Percentiles rank a stretch among this genome's conserved stretches.
phyloP scores from a whole-genome alignment of 2,888 invertebrate genomes.

The Dilophus febrilis region DNA sequence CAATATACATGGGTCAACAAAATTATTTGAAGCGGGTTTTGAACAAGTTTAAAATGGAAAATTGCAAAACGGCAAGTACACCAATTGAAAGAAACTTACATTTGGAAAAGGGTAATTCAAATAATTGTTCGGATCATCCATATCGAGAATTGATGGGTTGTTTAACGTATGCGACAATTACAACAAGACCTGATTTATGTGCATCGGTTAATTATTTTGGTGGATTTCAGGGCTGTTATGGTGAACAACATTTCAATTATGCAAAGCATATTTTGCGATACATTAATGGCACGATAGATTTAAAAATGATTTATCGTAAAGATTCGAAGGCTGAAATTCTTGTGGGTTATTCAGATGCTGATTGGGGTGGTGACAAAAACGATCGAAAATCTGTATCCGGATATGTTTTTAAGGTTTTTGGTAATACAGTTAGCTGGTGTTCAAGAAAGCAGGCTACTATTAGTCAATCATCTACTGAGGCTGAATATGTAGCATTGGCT shows the following conservation, averaged over 20 bases:
- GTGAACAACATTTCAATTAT: conserved; percentile 5
- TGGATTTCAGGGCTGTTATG: conserved; percentile 10
- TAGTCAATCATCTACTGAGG: conserved; percentile 9
- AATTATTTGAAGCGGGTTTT: conserved; percentile 10
- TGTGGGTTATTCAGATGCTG: conserved; percentile 5
- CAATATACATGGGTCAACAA: conserved; percentile 9
- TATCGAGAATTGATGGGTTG: conserved; percentile 13
- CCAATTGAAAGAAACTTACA: conserved; percentile 10
- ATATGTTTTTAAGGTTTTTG: conserved; percentile 3
- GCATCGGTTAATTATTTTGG: conserved; percentile 12
- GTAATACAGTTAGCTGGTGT: conserved; percentile 6
- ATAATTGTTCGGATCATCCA: conserved; percentile 6
- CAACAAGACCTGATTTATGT: conserved; percentile 11
- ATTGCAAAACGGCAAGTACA: conserved; percentile 10
- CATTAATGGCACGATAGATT: neutral
- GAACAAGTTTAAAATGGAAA: conserved; percentile 11
- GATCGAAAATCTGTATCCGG: conserved; percentile 4
- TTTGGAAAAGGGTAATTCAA: too few species aligned
- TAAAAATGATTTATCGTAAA: conserved; percentile 4
- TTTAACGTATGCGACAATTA: conserved; percentile 7
- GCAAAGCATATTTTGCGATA: conserved; percentile 11
- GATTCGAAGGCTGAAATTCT: conserved; percentile 6
- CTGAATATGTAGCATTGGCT: conserved; percentile 10
- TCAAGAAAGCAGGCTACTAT: conserved; percentile 8
- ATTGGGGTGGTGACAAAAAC: conserved; percentile 5